Conservation (phyloP, 2,113 vertebrate genomes). For the Megaceryle torquata region DNA sequence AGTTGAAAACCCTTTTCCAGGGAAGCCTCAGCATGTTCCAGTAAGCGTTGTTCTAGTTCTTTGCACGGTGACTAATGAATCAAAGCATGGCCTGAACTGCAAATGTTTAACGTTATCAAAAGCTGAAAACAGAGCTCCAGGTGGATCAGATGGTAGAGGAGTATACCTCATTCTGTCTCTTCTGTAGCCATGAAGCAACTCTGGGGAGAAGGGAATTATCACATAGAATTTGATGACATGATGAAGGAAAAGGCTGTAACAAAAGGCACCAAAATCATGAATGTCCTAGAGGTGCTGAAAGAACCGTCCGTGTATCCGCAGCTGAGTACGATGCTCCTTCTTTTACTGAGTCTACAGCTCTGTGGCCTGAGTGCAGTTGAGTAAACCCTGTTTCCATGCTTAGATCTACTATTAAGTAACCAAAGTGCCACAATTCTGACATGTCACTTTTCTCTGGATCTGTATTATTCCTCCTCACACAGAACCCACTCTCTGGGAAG, state of each 20-base stretch:
- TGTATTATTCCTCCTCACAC: not conserved
- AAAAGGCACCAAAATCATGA: constrained; percentile 61
- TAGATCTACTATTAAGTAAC: not conserved
- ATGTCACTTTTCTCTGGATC: not conserved
- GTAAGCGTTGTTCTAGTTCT: not conserved
- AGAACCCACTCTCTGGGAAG: not conserved
- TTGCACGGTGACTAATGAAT: not conserved
- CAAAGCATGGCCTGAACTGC: not conserved
- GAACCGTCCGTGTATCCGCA: constrained; percentile 71
- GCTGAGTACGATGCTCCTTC: constrained; percentile 67
- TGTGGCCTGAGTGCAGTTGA: constrained; percentile 83
- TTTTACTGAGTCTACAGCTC: constrained; percentile 74
- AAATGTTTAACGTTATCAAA: not conserved
- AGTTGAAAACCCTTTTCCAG: not conserved
- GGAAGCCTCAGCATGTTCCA: not conserved
- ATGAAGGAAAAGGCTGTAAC: constrained; percentile 72
- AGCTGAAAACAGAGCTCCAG: not conserved
- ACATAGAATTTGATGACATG: constrained; percentile 78
- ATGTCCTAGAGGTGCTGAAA: constrained; percentile 74
- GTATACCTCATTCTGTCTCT: not conserved
- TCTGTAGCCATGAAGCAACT: constrained; percentile 75
- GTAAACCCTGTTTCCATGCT: not conserved
- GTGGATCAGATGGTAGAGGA: not conserved
- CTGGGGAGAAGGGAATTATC: constrained; percentile 76
- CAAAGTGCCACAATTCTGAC: not conserved